Evolutionary conservation across 2,113 vertebrate species (phyloP), one percentile per base, ranked within the genome.

Genomic region (Piprites chloris): DNA sequence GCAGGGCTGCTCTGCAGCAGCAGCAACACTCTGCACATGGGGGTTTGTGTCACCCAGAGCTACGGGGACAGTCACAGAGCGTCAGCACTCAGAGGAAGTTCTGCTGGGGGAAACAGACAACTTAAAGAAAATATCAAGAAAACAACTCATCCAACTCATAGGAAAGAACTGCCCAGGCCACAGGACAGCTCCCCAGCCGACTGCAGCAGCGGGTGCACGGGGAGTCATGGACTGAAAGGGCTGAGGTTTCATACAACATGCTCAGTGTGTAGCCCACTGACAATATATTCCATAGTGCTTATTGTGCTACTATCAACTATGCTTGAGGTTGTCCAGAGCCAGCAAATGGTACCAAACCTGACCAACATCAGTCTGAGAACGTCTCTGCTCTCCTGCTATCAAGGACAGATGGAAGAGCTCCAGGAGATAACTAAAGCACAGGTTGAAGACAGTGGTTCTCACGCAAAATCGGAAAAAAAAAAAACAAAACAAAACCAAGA

Each of bases 191-290:
- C 37, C 37, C 39, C 80, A 47, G 75, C 18, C 11, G 7, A 10
- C 44, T 7, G 46, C 52, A 50, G 84, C 84, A 58, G 58, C 1
- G 4, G 39, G 7, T 6, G 49, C 49, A 37, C 12, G 53, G n/a
- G 61, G 23, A 12, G 14, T 13, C 5, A 2, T 1, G 58, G 85
- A 10, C 12, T 3, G 0, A 5, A 32, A 28, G 24, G 41, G 13
- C 1, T 21, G 15, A 4, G 39, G 74, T 6, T 72, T 32, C 46
- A 9, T 14, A 82, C 62, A 11, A 35, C 62, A 50, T 28, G 74
- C 42, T 0, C 11, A 5, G 49, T 1, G 32, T 12, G 69, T 5
- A 26, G 63, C 74, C 49, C 59, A 23, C 56, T 11, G 3, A 28
- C 20, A 0, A 2, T 2, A n/a, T 8, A 35, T 58, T 41, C 84